These are phyloP conservation scores for Antheraea yamamai DNA, from an alignment of 2,888 invertebrate genomes.

Conservation along the genomic window DNA sequence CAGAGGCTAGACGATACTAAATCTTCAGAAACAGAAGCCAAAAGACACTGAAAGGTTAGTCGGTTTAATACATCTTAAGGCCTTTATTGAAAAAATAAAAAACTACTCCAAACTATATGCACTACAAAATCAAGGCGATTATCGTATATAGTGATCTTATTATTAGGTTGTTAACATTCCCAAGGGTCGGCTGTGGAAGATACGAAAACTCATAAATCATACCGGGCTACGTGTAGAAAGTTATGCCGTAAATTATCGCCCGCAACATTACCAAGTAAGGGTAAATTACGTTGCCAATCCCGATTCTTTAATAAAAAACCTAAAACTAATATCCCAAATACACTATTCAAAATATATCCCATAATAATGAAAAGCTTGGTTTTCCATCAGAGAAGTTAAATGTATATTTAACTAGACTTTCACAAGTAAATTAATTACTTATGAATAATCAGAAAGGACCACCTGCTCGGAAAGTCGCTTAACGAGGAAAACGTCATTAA, in stretches of 20 bases:
- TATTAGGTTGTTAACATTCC: constrained; percentile 19
- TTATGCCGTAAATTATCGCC: constrained; percentile 60
- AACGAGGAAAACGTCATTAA: not conserved
- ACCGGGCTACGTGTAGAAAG: constrained; percentile 52
- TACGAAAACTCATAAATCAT: constrained; percentile 60
- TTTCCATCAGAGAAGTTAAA: not conserved
- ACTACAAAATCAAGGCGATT: constrained; percentile 29
- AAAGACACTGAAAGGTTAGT: not conserved
- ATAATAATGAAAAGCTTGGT: not conserved
- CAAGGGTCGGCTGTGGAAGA: constrained; percentile 18
- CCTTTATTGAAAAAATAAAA: not conserved
- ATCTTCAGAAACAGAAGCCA: no score
- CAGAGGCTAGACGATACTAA: no score
- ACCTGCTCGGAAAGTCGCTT: not conserved
- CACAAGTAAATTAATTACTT: not conserved
- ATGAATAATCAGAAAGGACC: not conserved
- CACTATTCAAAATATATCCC: not conserved
- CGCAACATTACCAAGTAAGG: constrained; percentile 40
- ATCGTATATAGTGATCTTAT: constrained; percentile 1
- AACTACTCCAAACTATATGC: constrained; percentile 22
- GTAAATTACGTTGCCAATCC: constrained; percentile 16
- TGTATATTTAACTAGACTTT: not conserved
- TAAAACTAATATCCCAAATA: not conserved
- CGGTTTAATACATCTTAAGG: not conserved
- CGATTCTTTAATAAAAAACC: not conserved